Percentiles rank a stretch among this genome's conserved stretches.
phyloP scores from a whole-genome alignment of 2,113 vertebrate genomes.

The Podocnemis expansa region DNA sequence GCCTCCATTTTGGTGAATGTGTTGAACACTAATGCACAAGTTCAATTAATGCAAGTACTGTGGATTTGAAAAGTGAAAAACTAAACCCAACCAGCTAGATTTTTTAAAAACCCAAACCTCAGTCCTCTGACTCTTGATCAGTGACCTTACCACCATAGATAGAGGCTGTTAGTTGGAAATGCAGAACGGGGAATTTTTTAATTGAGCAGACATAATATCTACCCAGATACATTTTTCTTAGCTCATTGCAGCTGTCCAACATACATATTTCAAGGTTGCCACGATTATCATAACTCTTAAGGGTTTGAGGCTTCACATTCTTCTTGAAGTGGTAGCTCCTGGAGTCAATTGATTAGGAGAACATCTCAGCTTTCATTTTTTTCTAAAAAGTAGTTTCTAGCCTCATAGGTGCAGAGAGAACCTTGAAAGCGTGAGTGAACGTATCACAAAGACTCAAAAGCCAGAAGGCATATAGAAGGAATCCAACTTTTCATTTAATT shows the following conservation, averaged over 20 bases:
- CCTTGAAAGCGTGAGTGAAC: conserved; percentile 35
- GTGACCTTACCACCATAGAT: background rate
- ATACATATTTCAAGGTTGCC: conserved; percentile 54
- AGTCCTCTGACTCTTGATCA: background rate
- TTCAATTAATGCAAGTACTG: background rate
- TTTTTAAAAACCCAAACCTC: background rate
- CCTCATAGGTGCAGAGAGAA: conserved; percentile 33
- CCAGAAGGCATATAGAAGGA: too few species aligned
- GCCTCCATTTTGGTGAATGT: background rate
- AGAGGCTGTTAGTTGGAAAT: background rate
- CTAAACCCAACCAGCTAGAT: background rate
- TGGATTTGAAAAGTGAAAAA: background rate
- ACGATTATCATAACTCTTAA: conserved; percentile 55
- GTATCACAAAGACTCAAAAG: background rate
- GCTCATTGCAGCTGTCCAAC: conserved; percentile 42
- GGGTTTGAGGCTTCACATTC: conserved; percentile 41
- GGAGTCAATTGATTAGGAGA: conserved; percentile 45
- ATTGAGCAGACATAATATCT: background rate
- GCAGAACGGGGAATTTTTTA: background rate
- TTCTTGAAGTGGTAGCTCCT: conserved; percentile 51
- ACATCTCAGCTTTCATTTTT: background rate
- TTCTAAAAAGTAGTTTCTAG: background rate
- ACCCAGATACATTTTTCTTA: conserved; percentile 33
- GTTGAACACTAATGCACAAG: background rate
- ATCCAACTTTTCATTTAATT: too few species aligned